Base-by-base conservation (phyloP, 2,888 invertebrate genomes). In the Asteroscopus sphinx region DNA sequence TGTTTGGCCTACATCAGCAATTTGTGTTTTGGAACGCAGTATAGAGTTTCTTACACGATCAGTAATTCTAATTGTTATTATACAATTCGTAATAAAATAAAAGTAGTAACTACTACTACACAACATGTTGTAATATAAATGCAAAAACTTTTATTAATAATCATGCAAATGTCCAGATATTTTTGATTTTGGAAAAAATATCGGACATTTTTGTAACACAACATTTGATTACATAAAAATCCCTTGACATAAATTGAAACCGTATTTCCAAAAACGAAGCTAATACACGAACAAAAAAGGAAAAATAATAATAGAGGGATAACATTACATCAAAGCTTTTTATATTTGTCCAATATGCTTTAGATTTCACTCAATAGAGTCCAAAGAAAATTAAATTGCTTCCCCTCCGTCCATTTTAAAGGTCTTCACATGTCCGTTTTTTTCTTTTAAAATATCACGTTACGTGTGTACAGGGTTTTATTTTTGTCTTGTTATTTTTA, bases 311-410 rank as follows among this genome's bases (percentile, higher is more conserved):
- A 73, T 61, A 77, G 76, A 80, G 85, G 85, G 85, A 83, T 87
- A 77, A 82, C 79, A 88, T 92, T 87, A 92, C 90, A 87, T 92
- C 92, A 91, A 91, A 91, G 91, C 90, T 82, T 85, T n/a, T 81
- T 86, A 81, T 82, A 87, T 85, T 80, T 83, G 86, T 87, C 87
- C 92, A 88, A 90, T 92, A 91, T 92, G 92, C 90, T 92, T 89
- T 82, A 86, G 90, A 92, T 93, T 93, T 90, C 91, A 86, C 87
- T 89, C 90, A 88, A 90, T 88, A 81, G 84, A 84, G 91, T 87
- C 90, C 86, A 81, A 73, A 76, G 82, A 79, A 91, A 93, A 93
- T 93, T 92, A 92, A 93, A 93, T 93, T 92, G 88, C 73, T 77
- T 80, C 84, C 81, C 87, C 90, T 82, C 25, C 66, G 66, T 72